Conservation (phyloP, 2,797 vertebrate genomes). For the Cuculus canorus region DNA sequence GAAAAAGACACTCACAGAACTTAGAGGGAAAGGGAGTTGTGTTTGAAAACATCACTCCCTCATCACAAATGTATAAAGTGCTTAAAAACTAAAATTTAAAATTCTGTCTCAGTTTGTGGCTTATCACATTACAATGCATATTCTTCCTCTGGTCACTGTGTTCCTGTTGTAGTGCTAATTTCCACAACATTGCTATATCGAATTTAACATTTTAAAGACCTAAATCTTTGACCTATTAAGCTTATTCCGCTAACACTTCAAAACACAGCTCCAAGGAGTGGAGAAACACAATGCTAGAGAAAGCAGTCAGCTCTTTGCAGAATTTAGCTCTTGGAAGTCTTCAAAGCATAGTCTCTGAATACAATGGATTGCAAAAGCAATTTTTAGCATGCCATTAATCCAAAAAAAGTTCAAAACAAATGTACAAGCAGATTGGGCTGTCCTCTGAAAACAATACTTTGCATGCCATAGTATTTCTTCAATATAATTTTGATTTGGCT, state of each 20-base stretch:
- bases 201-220: neutral
- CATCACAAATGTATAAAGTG: neutral
- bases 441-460: slow-evolving; percentile 61
- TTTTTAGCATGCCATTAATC: slow-evolving; percentile 73
- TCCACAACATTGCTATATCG: neutral
- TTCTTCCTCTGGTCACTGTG: neutral
- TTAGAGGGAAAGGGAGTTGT: neutral
- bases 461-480: slow-evolving; percentile 50
- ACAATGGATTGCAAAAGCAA: slow-evolving; percentile 65
- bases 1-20: neutral
- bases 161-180: neutral
- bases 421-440: slow-evolving; percentile 34
- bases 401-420: slow-evolving; percentile 62
- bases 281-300: neutral
- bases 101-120: neutral
- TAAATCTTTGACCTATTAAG: neutral
- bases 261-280: neutral
- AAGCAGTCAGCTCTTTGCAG: neutral
- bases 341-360: slow-evolving; percentile 48
- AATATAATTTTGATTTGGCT: slow-evolving; percentile 30
- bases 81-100: neutral
- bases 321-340: neutral
- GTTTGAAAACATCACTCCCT: neutral
- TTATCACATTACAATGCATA: neutral
- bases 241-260: neutral